Percentiles rank a stretch among this genome's conserved stretches.
Evolutionary conservation across 2,888 invertebrate genomes (phyloP).

Genomic region (Rhagonycha lutea): DNA sequence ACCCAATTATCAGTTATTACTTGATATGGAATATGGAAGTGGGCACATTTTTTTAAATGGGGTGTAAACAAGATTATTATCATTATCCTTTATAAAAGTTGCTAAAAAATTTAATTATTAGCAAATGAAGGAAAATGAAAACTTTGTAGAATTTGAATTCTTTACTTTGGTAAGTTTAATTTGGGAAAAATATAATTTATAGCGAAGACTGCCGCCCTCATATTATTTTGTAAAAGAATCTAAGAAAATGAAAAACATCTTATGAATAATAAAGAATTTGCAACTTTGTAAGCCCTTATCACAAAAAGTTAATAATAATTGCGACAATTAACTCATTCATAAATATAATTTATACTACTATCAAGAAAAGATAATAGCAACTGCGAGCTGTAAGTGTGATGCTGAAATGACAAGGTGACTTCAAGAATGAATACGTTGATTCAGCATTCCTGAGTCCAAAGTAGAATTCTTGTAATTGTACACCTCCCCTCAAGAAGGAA

Average conservation of each 20-base stretch:
- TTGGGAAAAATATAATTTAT: no score
- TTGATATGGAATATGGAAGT: neutral
- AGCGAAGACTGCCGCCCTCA: neutral
- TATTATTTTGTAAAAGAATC: no score
- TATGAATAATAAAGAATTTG: neutral
- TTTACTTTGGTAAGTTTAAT: no score
- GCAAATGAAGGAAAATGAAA: no score
- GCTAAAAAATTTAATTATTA: no score
- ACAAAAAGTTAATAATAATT: neutral
- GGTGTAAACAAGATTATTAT: no score
- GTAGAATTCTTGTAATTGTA: constrained; percentile 33
- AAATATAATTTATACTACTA: constrained; percentile 22
- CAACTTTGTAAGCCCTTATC: constrained; percentile 6
- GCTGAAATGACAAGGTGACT: constrained; percentile 39
- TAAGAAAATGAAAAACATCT: no score
- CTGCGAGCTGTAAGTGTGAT: constrained; percentile 19
- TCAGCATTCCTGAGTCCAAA: constrained; percentile 39
- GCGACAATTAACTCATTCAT: constrained; percentile 14
- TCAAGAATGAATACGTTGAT: constrained; percentile 29
- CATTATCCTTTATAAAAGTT: no score
- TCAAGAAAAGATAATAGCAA: constrained; percentile 14
- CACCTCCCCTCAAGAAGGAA: constrained; percentile 43
- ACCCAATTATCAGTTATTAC: neutral
- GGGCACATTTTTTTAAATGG: neutral
- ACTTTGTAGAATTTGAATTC: no score